Evolutionary conservation across 2,797 vertebrate genomes (phyloP), one percentile per base, ranked within the genome.

Genomic region (Limosa lapponica): DNA sequence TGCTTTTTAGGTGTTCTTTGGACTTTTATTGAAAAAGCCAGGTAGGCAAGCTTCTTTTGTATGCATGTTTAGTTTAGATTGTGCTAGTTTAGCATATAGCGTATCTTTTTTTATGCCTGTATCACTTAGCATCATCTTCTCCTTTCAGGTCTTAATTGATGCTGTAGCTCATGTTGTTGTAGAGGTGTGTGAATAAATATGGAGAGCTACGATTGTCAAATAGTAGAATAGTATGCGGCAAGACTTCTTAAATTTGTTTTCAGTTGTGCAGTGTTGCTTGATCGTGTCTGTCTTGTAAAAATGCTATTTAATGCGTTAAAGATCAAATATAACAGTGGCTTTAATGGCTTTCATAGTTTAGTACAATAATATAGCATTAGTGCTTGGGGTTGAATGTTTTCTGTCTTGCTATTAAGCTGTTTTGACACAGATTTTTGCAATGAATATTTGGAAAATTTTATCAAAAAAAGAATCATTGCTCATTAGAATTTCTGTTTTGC

Each of bases 1-100:
- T 96, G 82, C 93, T 88, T 95, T 96, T 94, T 97, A 95, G 88
- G 94, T 96, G 34, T 93, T 90, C 88, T 95, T 94, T 96, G 95
- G 90, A 93, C 86, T 95, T 87, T 78, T 82, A 75, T 91, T 95
- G 90, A 89, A 81, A 94, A 84, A 89, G 88, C 62, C 93, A 95
- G 93, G 95, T 95, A 95, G 91, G 95, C 83, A 89, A 90, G 78
- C 77, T 94, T 81, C 71, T 93, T 94, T 82, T 94, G 28, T 90
- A 25, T 94, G 48, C 3, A 36, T 92, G 62, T 96, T 91, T 91
- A 97, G 90, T 81, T 94, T 95, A 96, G 86, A 87, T 46, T 72
- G 70, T 90, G 73, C 62, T 96, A 89, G 77, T 87, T 90, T 95
- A 96, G 86, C 86, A 9, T 49, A 39, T 70, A 84, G 58, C 27